Conservation (phyloP, 2,113 vertebrate species). For the zebrafish (Danio rerio) region GRCz12tu NC_133186.1:9440501-9441000, state of each 20-base stretch:
- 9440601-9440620: conserved; percentile 48
- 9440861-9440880: neutral
- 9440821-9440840: neutral
- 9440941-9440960: neutral
- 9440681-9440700: neutral
- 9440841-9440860: neutral
- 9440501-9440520: conserved; percentile 43
- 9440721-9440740: neutral
- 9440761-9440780: conserved; percentile 12
- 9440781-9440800: neutral
- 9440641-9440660: conserved; percentile 44
- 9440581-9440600: conserved; percentile 40
- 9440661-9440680: conserved; percentile 1
- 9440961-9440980: conserved; percentile 24
- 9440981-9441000: conserved; percentile 19
- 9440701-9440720: conserved; percentile 1
- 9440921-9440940: conserved; percentile 16
- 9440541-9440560: conserved; percentile 45
- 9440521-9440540: conserved; percentile 18
- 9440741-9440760: neutral
- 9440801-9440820: neutral
- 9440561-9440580: conserved; percentile 49
- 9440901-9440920: neutral
- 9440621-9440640: conserved; percentile 45
- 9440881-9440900: neutral